Conservation (phyloP, 2,113 vertebrate genomes). For the Eubucco bourcierii region DNA sequence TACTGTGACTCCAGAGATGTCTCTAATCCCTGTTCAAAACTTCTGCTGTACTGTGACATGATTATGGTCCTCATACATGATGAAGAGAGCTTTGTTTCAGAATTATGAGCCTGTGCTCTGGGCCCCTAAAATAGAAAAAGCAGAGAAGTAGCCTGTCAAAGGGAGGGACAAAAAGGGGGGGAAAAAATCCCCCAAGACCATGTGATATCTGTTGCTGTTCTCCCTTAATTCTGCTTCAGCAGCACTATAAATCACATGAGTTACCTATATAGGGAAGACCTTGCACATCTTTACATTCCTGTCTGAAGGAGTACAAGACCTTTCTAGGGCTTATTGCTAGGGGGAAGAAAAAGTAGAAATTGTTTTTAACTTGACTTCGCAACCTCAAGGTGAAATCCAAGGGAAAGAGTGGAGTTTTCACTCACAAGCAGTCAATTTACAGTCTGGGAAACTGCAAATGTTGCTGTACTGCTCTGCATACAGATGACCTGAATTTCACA, state of each 20-base stretch:
- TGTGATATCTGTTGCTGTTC: not conserved
- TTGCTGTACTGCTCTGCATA: not conserved
- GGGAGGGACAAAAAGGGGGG: not conserved
- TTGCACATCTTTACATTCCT: not conserved
- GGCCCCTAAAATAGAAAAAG: not conserved
- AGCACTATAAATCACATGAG: not conserved
- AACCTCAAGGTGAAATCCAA: slow-evolving; percentile 17
- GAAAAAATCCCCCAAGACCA: not conserved
- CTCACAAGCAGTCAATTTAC: not conserved
- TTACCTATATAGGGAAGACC: slow-evolving; percentile 4
- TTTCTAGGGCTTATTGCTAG: not conserved
- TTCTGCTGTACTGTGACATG: not conserved
- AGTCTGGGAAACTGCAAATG: not conserved
- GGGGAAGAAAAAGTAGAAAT: too few species aligned
- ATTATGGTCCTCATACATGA: fast-evolving
- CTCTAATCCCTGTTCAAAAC: not conserved
- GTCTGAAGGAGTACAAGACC: not conserved
- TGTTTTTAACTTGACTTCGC: not conserved
- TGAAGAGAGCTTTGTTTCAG: not conserved
- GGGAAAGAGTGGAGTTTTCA: not conserved
- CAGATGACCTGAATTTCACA: not conserved
- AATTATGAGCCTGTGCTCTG: not conserved
- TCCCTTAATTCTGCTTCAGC: not conserved
- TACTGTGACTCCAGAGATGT: not conserved
- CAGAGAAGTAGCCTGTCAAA: not conserved